Evolutionary conservation across 2,888 invertebrate genomes (phyloP).

Genomic region (Orthosia cruda): DNA sequence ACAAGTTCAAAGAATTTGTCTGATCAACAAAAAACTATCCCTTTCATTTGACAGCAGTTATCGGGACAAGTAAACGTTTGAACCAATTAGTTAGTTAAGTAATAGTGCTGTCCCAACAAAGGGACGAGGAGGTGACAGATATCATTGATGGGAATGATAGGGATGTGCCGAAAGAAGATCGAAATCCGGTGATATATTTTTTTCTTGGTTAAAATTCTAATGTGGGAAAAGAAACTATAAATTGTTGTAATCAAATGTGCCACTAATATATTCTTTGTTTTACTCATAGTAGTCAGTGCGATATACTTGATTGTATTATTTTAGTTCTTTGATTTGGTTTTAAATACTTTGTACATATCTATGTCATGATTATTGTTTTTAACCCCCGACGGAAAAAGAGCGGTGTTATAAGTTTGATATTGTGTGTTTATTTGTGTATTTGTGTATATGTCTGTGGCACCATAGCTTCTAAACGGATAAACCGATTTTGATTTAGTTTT

Average conservation of each 20-base stretch:
- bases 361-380: too few relatives aligned
- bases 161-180: conserved; percentile 30
- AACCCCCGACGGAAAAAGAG: too few relatives aligned
- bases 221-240: neutral
- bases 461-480: too few relatives aligned
- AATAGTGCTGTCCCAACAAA: conserved; percentile 79
- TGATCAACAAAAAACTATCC: conserved; percentile 55
- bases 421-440: too few relatives aligned
- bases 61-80: conserved; percentile 45
- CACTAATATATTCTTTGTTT: neutral
- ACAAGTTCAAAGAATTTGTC: conserved; percentile 46
- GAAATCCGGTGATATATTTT: neutral
- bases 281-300: neutral
- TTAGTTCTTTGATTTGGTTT: too few relatives aligned
- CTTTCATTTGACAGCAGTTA: conserved; percentile 45
- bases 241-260: neutral
- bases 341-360: too few relatives aligned
- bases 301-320: neutral
- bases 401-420: too few relatives aligned
- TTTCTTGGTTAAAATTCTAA: neutral
- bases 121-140: conserved; percentile 61
- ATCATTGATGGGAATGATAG: conserved; percentile 56
- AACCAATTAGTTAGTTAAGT: conserved; percentile 86
- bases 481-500: too few relatives aligned
- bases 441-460: too few relatives aligned